Evolutionary conservation across 64 coral and sea anemone genomes (phyloP), one percentile per base, ranked within the genome.

Genomic region (Porites lutea): DNA sequence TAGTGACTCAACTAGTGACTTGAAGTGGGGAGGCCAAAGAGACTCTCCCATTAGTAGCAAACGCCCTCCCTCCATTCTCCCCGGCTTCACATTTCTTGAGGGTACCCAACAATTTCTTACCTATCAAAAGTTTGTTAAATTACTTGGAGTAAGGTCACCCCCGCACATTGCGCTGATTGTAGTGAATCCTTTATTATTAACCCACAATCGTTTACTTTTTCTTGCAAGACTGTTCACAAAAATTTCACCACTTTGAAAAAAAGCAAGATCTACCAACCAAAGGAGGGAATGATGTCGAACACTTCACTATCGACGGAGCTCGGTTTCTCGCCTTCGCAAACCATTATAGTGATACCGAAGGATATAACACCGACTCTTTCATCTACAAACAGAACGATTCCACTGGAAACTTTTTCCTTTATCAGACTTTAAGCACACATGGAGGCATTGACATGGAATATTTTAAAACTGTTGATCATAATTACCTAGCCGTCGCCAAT

Each of bases 321-420:
- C 59, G 44, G 13, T 83, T 63, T 65, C 79, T 83, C 10, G 79
- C 79, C 10, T 64, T 83, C 45, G 79, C 79, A 2, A n/a, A 64
- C 55, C n/a, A n/a, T n/a, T n/a, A n/a, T n/a, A 20, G 52, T 47
- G 21, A 43, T 5, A 47, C 18, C 13, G 18, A 65, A 18, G 62
- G 62, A 19, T 65, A 19, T 16, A 65, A 65, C 13, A 65, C 62
- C 8, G 18, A 44, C 72, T 75, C 72, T 75, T 12, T 46, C 11
- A 75, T 75, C 48, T 75, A 75, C 72, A 75, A 65, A 27, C 10
- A 44, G 19, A 57, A 57, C 54, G 72, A 46, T 50, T 75, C 27
- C 13, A 13, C 12, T 46, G 54, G 54, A 44, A 71, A 46, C 1
- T 75, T 75, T 15, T 13, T 5, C 13, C 19, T 15, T 10, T 44